Evolutionary conservation across 2,797 vertebrate genomes (phyloP).

Genomic region (Sebastes minor): DNA sequence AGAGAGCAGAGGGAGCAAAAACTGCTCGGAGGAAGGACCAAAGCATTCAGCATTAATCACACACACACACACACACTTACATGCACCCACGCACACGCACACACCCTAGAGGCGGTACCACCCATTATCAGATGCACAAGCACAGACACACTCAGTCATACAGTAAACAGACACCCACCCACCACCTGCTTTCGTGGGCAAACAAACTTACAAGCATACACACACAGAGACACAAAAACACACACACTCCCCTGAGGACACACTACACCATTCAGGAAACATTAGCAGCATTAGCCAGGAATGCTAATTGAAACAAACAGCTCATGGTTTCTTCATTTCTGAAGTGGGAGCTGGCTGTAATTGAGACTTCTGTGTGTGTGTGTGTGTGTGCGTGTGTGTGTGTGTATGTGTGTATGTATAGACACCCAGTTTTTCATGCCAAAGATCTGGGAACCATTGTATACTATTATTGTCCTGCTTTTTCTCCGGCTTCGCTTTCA

Average conservation of each 20-base stretch:
- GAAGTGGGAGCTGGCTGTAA: conserved; percentile 63
- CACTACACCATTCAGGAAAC: conserved; percentile 72
- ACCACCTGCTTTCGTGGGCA: conserved; percentile 63
- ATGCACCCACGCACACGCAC: conserved; percentile 7
- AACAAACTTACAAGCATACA: conserved; percentile 31
- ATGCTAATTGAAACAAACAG: conserved; percentile 82
- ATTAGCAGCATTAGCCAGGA: conserved; percentile 79
- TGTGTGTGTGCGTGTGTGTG: conserved; percentile 2
- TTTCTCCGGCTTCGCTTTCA: conserved; percentile 64
- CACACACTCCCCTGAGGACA: conserved; percentile 53
- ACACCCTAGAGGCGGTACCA: conserved; percentile 28
- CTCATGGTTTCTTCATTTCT: conserved; percentile 72
- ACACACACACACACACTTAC: conserved; percentile 24
- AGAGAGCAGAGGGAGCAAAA: conserved; percentile 38
- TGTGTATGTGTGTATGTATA: conserved; percentile 4
- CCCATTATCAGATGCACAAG: conserved; percentile 54
- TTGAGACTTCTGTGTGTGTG: conserved; percentile 57
- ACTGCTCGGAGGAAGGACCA: conserved; percentile 59
- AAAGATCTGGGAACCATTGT: conserved; percentile 73
- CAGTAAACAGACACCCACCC: conserved; percentile 58
- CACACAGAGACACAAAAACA: conserved; percentile 43
- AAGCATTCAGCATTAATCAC: conserved; percentile 62
- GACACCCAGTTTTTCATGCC: conserved; percentile 34
- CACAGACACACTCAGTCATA: conserved; percentile 45
- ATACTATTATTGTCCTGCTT: conserved; percentile 63